These are phyloP conservation scores for Cebus imitator DNA, from an alignment of 2,113 vertebrate species.

Conservation along the genomic window DNA sequence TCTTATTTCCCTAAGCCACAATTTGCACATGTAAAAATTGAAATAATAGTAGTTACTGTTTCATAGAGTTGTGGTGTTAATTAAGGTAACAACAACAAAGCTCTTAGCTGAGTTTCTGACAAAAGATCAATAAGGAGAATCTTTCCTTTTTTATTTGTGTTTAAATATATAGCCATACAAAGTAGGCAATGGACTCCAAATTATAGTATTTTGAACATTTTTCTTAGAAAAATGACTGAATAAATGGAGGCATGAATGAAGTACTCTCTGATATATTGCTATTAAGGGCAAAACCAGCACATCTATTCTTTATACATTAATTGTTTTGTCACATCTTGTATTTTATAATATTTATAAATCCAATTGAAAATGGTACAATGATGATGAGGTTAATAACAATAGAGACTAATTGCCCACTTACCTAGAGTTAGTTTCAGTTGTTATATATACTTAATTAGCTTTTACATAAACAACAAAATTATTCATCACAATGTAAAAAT, in stretches of 20 bases:
- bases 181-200: background rate
- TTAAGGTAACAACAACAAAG: background rate
- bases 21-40: background rate
- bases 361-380: background rate
- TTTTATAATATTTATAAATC: background rate
- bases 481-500: background rate
- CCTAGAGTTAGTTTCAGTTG: background rate
- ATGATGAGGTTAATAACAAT: background rate
- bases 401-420: background rate
- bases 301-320: background rate
- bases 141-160: background rate
- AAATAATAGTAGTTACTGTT: background rate
- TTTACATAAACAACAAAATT: constrained; percentile 8
- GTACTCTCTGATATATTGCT: background rate
- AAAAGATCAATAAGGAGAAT: background rate
- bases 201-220: background rate
- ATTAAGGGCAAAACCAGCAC: background rate
- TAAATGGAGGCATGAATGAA: background rate
- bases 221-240: background rate
- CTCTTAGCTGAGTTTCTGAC: background rate
- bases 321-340: background rate
- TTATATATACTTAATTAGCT: background rate
- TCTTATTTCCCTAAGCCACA: background rate
- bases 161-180: background rate
- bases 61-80: background rate